Evolutionary conservation across 2,113 vertebrate species (phyloP).

Genomic region (Tauraco erythrolophus): DNA sequence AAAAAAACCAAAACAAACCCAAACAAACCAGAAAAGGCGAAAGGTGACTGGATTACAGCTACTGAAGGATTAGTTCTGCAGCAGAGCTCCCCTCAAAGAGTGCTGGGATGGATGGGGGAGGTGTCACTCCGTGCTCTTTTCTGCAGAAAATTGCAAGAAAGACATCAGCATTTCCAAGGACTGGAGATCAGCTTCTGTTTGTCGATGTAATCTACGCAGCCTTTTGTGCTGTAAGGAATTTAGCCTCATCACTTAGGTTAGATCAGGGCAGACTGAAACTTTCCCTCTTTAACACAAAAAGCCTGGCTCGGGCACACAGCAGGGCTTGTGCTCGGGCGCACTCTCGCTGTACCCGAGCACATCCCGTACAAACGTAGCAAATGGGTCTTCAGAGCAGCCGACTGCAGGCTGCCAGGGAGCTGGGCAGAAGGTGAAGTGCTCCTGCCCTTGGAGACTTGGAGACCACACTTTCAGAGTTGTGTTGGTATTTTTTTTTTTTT

Average conservation of each 20-base stretch:
- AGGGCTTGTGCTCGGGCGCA: neutral
- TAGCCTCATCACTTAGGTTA: neutral
- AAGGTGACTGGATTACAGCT: neutral
- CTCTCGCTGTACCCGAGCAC: neutral
- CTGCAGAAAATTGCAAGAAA: neutral
- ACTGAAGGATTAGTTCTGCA: neutral
- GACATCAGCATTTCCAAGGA: neutral
- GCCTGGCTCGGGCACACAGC: neutral
- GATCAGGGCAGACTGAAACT: neutral
- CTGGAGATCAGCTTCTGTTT: neutral
- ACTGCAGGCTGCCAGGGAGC: fast-evolving
- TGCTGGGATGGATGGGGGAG: neutral
- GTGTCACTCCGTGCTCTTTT: neutral
- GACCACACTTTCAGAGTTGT: neutral
- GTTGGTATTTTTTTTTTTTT: neutral
- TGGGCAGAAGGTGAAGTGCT: neutral
- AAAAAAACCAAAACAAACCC: no score
- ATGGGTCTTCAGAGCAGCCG: neutral
- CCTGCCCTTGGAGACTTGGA: neutral
- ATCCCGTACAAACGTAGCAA: neutral
- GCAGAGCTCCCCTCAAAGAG: neutral
- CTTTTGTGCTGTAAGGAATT: neutral
- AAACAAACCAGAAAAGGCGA: neutral
- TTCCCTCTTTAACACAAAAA: neutral
- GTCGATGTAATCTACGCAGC: neutral